These are phyloP conservation scores for Parnassius glacialis DNA, from an alignment of 2,888 invertebrate genomes.

Conservation along the genomic window DNA sequence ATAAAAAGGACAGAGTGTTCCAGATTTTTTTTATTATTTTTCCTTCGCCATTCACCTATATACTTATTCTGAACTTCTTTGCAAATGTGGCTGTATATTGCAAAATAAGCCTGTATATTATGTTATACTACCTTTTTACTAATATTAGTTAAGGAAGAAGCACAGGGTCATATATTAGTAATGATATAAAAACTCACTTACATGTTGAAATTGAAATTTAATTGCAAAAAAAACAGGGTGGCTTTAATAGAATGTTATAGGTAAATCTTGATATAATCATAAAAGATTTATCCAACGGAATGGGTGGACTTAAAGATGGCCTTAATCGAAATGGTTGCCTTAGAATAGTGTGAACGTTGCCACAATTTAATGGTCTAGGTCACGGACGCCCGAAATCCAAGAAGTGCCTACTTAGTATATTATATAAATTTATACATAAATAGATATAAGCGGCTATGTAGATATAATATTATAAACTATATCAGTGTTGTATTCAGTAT, in stretches of 20 bases:
- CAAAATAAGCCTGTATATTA: no score
- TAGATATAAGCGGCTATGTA: slow-evolving; percentile 37
- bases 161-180: no score
- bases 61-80: no score
- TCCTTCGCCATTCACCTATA: no score
- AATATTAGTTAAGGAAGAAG: no score
- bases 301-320: slow-evolving; percentile 6
- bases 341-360: slow-evolving; percentile 4
- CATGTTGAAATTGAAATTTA: no score
- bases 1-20: no score
- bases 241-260: background rate
- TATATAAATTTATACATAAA: slow-evolving; percentile 46
- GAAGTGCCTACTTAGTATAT: slow-evolving; percentile 63
- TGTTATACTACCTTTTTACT: no score
- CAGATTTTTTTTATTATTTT: no score
- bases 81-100: no score
- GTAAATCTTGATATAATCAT: slow-evolving; percentile 18
- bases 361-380: slow-evolving; percentile 28
- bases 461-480: slow-evolving; percentile 30
- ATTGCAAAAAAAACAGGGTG: background rate
- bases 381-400: slow-evolving; percentile 43
- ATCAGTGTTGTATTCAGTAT: slow-evolving; percentile 44
- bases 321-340: slow-evolving; percentile 13
- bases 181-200: no score
- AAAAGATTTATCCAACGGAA: slow-evolving; percentile 2